Percentiles rank a stretch among this genome's conserved stretches.
Evolutionary conservation across 2,797 vertebrate genomes (phyloP).

Genomic region (Hirundo rustica): DNA sequence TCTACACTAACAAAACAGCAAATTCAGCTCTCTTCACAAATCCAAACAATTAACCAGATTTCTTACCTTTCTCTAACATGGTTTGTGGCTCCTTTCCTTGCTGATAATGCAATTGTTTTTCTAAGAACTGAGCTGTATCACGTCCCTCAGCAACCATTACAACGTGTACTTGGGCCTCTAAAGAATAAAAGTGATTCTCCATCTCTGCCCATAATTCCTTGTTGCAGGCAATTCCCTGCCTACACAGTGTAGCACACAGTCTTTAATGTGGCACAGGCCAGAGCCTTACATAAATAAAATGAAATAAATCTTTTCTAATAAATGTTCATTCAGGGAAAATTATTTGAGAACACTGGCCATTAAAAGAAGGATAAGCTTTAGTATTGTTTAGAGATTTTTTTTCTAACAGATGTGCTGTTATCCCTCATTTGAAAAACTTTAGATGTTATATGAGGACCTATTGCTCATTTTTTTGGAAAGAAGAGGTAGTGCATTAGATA

Average conservation of each 20-base stretch:
- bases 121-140: background rate
- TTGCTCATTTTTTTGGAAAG: background rate
- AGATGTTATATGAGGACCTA: background rate
- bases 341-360: background rate
- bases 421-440: background rate
- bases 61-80: background rate
- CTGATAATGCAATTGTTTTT: background rate
- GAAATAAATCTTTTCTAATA: background rate
- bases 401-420: background rate
- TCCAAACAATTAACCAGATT: background rate
- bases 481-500: background rate
- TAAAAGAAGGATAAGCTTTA: constrained; percentile 13
- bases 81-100: background rate
- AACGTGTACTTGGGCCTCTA: background rate
- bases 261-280: background rate
- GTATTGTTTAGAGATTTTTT: background rate
- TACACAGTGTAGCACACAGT: background rate
- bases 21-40: background rate
- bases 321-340: background rate
- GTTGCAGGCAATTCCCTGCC: background rate
- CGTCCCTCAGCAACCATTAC: background rate
- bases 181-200: background rate
- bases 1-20: background rate
- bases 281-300: background rate
- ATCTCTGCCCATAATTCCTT: background rate